Conservation (phyloP, 2,888 invertebrate genomes). For the Boloria selene region DNA sequence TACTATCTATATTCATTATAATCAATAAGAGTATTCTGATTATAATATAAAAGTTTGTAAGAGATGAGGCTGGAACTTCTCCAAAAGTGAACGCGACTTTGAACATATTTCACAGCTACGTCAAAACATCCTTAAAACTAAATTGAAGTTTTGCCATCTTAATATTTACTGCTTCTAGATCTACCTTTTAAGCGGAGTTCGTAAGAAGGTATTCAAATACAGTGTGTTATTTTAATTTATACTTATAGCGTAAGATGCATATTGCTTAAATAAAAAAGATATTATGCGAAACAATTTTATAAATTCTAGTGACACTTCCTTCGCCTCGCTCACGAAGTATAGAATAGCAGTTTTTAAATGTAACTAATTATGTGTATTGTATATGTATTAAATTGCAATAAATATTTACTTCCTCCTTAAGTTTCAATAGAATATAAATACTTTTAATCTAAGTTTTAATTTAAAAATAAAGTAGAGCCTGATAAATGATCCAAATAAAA, state of each 20-base stretch:
- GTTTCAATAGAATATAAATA: conserved; percentile 7
- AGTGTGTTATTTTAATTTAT: not conserved
- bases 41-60: conserved; percentile 6
- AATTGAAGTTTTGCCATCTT: conserved; percentile 28
- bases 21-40: not conserved
- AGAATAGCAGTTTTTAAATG: too few relatives aligned
- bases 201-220: not conserved
- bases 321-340: too few relatives aligned
- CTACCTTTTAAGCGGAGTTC: not conserved
- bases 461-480: conserved; percentile 19
- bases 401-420: too few relatives aligned
- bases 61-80: conserved; percentile 27
- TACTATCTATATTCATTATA: not conserved
- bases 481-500: conserved; percentile 25
- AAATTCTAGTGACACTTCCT: too few relatives aligned
- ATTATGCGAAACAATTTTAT: too few relatives aligned
- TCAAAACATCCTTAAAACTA: conserved; percentile 33
- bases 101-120: conserved; percentile 33
- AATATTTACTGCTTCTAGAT: conserved; percentile 28
- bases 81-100: conserved; percentile 24
- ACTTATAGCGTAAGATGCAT: not conserved
- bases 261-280: not conserved
- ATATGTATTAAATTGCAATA: too few relatives aligned
- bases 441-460: conserved; percentile 17
- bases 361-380: too few relatives aligned